Base-by-base conservation (phyloP, 1,140 invertebrate species). In the Himalopsyche phryganea region DNA sequence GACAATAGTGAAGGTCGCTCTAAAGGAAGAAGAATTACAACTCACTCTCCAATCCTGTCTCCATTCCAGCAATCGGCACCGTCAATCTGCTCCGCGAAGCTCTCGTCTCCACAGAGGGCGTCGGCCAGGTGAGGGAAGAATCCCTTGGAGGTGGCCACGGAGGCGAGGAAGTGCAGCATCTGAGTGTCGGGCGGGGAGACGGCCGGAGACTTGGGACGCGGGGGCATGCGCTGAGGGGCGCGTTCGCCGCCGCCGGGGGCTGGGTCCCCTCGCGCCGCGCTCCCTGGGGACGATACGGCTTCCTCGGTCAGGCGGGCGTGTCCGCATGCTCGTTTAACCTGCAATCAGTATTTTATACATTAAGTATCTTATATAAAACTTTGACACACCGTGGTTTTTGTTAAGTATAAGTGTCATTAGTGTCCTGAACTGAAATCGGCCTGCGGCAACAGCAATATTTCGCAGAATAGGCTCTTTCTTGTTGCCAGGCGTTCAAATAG, bases 21-120 rank as follows among this genome's bases (percentile, higher is more conserved):
- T n/a, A n/a, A n/a, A n/a, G n/a, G n/a, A n/a, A n/a, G n/a, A n/a
- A n/a, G n/a, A n/a, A n/a, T n/a, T n/a, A n/a, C n/a, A 65, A 86
- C 87, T 87, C 66, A 90, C 88, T 88, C 86, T 73, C 84, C 87
- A 63, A 89, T 74, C 54, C 80, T 72, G 61, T 87, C 81, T 33
- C 87, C 88, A 67, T 89, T 90, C 88, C 88, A 90, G 69, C 88
- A 90, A 6, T 81, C 79, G 14, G 80, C 80, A 14, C 78, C 80
- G 46, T 81, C 78, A 9, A 76, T 77, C 19, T 77, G 74, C 58
- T 79, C 79, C 5, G 81, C 82, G 54, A 84, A 83, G 59, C 77
- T 80, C 1, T 80, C 78, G 57, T 84, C 80, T 23, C 80, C 72
- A 69, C 88, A 90, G 32, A 89, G 72, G 33, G 79, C 77, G 67